These are phyloP conservation scores for Chlorops oryzae DNA, from an alignment of 1,140 invertebrate species.

Conservation along the genomic window DNA sequence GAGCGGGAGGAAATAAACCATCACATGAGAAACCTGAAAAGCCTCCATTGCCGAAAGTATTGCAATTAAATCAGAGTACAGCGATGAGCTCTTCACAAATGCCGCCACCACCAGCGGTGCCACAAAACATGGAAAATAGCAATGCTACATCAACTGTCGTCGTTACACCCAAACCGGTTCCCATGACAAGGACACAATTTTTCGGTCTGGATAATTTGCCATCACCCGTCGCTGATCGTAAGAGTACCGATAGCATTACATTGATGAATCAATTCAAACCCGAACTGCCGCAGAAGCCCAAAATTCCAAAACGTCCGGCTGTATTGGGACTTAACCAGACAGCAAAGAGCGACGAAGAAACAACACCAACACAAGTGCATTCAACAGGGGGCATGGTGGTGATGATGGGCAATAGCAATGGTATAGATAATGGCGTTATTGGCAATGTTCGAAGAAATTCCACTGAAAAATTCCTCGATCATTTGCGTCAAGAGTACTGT, in stretches of 20 bases:
- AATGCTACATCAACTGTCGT: constrained; percentile 13
- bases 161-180: constrained; percentile 34
- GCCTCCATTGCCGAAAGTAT: constrained; percentile 36
- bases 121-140: too few relatives aligned
- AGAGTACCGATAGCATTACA: constrained; percentile 35
- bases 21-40: constrained; percentile 40
- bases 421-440: background rate
- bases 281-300: constrained; percentile 40
- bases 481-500: constrained; percentile 31
- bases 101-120: too few relatives aligned
- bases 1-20: constrained; percentile 21
- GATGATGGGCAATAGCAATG: background rate
- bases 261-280: constrained; percentile 39
- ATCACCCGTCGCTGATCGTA: constrained; percentile 40
- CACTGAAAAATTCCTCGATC: constrained; percentile 37
- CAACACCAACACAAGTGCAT: constrained; percentile 29
- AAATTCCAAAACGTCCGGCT: constrained; percentile 36
- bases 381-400: constrained; percentile 31
- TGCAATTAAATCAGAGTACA: constrained; percentile 27
- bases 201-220: constrained; percentile 41
- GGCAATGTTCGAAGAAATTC: constrained; percentile 25
- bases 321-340: constrained; percentile 23
- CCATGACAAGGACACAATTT: constrained; percentile 43
- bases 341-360: constrained; percentile 38
- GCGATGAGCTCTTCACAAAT: too few relatives aligned